These are phyloP conservation scores for Leucopsar rothschildi DNA, from an alignment of 2,113 vertebrate species.

Conservation along the genomic window DNA sequence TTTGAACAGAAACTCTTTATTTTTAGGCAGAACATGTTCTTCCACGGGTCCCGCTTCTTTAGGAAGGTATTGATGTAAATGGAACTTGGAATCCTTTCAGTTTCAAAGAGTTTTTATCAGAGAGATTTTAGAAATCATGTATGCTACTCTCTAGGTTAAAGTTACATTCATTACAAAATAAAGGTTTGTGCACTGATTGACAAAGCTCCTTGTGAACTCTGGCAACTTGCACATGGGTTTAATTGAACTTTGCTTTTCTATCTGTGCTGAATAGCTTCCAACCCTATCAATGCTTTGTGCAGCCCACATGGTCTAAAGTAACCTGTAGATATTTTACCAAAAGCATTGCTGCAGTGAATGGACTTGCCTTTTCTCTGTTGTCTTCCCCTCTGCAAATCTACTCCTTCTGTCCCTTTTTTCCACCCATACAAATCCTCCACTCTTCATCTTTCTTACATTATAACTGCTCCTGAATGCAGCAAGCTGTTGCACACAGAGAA, in stretches of 20 bases:
- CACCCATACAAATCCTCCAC: neutral
- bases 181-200: neutral
- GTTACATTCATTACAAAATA: neutral
- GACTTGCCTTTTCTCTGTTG: neutral
- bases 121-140: neutral
- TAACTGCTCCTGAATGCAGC: neutral
- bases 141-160: neutral
- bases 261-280: neutral
- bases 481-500: neutral
- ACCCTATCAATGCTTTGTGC: neutral
- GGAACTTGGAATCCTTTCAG: neutral
- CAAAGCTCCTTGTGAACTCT: neutral
- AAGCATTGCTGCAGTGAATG: neutral
- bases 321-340: neutral
- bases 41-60: neutral
- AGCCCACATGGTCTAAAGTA: neutral
- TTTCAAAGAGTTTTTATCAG: neutral
- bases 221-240: neutral
- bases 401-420: neutral
- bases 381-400: neutral
- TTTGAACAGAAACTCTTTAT: neutral
- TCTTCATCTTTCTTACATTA: neutral
- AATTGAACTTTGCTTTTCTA: neutral
- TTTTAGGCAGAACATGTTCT: neutral
- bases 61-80: neutral